phyloP scores from a whole-genome alignment of 2,797 vertebrate genomes.

The Melanotaenia pygmaea region DNA sequence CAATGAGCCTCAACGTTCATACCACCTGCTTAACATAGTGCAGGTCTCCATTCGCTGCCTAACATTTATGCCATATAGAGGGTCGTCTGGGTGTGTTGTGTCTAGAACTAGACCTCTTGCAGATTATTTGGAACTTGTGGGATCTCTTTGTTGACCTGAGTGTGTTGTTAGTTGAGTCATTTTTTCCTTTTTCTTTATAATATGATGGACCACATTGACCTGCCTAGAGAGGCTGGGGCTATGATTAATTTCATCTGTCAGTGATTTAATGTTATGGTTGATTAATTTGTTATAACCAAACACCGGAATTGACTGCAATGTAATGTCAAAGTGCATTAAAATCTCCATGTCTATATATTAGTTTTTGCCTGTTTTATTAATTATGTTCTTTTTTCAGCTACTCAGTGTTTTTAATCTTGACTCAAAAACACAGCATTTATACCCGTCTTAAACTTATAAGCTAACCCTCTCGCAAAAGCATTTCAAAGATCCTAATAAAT shows the following conservation, averaged over 20 bases:
- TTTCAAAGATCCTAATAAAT: no score
- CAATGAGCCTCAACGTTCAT: neutral
- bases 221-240: neutral
- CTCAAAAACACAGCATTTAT: no score
- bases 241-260: neutral
- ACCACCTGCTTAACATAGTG: neutral
- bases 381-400: no score
- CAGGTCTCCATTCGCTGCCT: neutral
- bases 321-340: neutral
- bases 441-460: no score
- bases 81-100: neutral
- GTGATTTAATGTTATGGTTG: neutral
- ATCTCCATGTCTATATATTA: neutral
- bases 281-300: neutral
- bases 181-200: no score
- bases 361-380: no score
- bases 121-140: neutral
- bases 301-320: neutral
- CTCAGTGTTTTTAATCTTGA: no score
- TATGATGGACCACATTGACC: no score
- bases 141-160: neutral
- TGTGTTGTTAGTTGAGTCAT: neutral
- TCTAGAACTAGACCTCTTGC: neutral
- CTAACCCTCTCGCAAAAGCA: no score
- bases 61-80: neutral